Evolutionary conservation across 2,797 vertebrate species (phyloP), one percentile per base, ranked within the genome.

Genomic region (Kryptopterus vitreolus): DNA sequence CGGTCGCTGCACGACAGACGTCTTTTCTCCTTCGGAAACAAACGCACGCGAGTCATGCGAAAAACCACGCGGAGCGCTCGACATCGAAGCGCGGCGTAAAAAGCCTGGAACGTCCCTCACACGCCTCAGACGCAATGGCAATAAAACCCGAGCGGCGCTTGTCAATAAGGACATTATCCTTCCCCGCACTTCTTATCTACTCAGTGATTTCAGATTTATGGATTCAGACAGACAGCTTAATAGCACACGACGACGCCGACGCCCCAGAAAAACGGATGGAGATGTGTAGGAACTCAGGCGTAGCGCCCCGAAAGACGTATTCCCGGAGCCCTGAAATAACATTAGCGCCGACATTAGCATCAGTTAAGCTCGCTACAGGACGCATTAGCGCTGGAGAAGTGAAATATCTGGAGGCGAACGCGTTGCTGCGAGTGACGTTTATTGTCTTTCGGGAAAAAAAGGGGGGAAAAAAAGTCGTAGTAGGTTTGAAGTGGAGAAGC

Each of bases 161-260:
- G 78, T 85, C 79, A 82, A 80, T 75, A 80, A 69, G 65, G 62
- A 79, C 61, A 85, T 85, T 81, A 81, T 68, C 31, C 76, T 70
- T 81, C 53, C 59, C 20, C 35, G 31, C n/a, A 73, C 63, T 82
- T 79, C 73, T 81, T 78, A 75, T 78, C 80, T 85, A 68, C 74
- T 82, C 71, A 82, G 75, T 79, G 81, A 84, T 85, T 86, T 86
- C 62, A 57, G 84, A 86, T 84, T 87, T 83, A 86, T 87, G 76
- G 78, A 74, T 58, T 74, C 79, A 84, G 80, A 68, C 76, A 79
- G 79, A 69, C 81, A 85, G 78, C 76, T 66, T 81, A 79, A 79
- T 76, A 82, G 86, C 82, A 86, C n/a, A n/a, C n/a, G 83, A 82
- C 79, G 72, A 85, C 81, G 79, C 75, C 84, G 78, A 81, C 73